A percentile compares a stretch with the other conserved stretches of the same genome.
Conservation (phyloP, 2,888 invertebrate genomes). For the Xestia xanthographa region DNA sequence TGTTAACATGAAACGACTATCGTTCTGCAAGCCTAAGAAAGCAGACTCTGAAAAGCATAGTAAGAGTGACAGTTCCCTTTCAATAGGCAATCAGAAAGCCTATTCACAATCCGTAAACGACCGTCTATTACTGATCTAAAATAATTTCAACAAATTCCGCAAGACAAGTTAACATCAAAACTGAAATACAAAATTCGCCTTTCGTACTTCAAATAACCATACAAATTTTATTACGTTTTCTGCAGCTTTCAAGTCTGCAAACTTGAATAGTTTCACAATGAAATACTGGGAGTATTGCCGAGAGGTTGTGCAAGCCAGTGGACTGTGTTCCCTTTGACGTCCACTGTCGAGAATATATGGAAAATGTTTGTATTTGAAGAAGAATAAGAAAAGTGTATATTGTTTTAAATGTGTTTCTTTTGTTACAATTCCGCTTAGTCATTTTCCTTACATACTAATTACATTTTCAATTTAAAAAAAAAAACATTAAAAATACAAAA, state of each 20-base stretch:
- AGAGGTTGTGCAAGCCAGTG: slow-evolving; percentile 8
- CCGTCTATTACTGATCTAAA: neutral
- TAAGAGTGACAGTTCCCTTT: neutral
- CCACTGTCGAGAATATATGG: neutral
- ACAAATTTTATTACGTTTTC: slow-evolving; percentile 37
- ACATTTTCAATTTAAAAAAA: too few relatives aligned
- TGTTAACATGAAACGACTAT: too few relatives aligned
- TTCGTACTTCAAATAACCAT: slow-evolving; percentile 4
- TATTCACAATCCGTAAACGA: neutral
- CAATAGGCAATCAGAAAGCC: neutral
- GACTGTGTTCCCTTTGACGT: slow-evolving; percentile 48
- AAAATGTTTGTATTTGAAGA: slow-evolving; percentile 22
- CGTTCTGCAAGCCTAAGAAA: neutral
- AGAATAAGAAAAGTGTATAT: neutral
- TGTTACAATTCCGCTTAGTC: neutral
- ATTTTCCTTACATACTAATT: neutral
- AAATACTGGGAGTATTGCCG: slow-evolving; percentile 41
- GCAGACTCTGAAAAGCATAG: neutral
- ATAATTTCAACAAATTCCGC: neutral
- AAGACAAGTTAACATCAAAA: neutral
- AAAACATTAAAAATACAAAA: too few relatives aligned
- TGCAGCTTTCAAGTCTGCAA: slow-evolving; percentile 27
- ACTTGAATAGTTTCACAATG: slow-evolving; percentile 50
- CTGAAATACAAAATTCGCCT: neutral
- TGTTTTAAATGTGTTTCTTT: neutral